Conservation (phyloP, 2,888 invertebrate species). For the Drosophila vallismaia region DNA sequence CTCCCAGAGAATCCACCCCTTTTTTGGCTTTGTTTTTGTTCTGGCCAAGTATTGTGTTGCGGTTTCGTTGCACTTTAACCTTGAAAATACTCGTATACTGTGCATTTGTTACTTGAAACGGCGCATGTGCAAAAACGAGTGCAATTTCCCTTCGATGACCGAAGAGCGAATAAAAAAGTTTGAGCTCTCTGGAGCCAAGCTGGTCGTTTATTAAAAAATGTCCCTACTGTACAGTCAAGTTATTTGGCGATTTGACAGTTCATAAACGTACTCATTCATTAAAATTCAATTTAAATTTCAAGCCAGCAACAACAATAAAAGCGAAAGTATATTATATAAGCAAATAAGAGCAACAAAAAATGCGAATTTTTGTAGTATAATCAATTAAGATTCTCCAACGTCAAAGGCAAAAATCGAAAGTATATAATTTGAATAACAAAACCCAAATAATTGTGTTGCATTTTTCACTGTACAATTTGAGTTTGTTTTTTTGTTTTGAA, state of each 20-base stretch:
- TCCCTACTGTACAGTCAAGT: constrained; percentile 23
- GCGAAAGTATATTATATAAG: constrained; percentile 59
- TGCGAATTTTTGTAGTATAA: constrained; percentile 5
- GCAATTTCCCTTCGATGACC: constrained; percentile 18
- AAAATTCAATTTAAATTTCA: constrained; percentile 45
- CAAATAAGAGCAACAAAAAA: constrained; percentile 10
- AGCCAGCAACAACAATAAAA: constrained; percentile 49
- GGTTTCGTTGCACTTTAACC: constrained; percentile 84
- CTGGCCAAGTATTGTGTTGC: constrained; percentile 61
- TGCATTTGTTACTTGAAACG: constrained; percentile 29
- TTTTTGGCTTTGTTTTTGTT: constrained; percentile 5
- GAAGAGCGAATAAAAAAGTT: constrained; percentile 21
- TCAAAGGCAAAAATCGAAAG: constrained; percentile 15
- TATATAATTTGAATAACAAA: constrained; percentile 5
- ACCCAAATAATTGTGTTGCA: constrained; percentile 4
- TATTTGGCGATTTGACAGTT: constrained; percentile 24
- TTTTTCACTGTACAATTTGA: constrained; percentile 1
- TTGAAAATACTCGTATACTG: constrained; percentile 73
- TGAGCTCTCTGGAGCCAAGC: background rate
- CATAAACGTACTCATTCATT: constrained; percentile 39
- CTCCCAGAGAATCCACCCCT: constrained; percentile 8
- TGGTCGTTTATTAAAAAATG: background rate
- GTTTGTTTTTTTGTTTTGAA: no score
- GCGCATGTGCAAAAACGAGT: constrained; percentile 67
- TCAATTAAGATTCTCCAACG: constrained; percentile 25